Evolutionary conservation across 1,140 invertebrate species (phyloP), one percentile per base, ranked within the genome.

Genomic region (Uloborus diversus): DNA sequence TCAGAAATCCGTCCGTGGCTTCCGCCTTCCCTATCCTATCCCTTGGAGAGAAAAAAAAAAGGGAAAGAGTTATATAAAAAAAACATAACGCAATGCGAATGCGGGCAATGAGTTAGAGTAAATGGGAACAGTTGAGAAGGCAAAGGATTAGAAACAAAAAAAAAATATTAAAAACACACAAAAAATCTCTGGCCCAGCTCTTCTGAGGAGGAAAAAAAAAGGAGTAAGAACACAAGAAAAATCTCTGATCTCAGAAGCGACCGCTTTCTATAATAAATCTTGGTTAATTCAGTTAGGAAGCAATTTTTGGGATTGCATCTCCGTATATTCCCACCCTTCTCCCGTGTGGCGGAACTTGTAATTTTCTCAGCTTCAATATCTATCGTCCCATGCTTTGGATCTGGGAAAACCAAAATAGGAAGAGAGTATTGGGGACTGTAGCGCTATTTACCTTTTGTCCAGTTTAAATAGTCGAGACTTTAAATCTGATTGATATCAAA

Each of bases 281-380:
- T 78, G 49, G 73, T 78, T 78, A 78, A 78, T 78, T 78, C 73
- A 51, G 73, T 78, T 78, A 78, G 49, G 62, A 78, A 78, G 73
- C 73, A 78, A 78, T 78, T 78, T 78, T 78, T 47, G 32, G 73
- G 73, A 78, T 78, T 78, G 73, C 73, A 78, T 78, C 30, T 37
- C n/a, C 66, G 66, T 69, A 69, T 61, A 33, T 73, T 42, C 33
- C 37, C 35, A 5, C 49, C 32, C 25, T 56, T 37, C 57, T 4
- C 49, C 32, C 13, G 5, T 25, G 17, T 13, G 49, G 49, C 30
- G 33, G 27, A 65, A 73, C 69, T 73, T 61, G 69, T 61, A 73
- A 73, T 73, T 73, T 73, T 57, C 56, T 73, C 56, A 11, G 69
- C 37, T 61, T 73, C 69, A 61, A 47, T 73, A 61, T 73, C 69